These are phyloP conservation scores for Mallotus villosus DNA, from an alignment of 2,797 vertebrate genomes.

Conservation along the genomic window DNA sequence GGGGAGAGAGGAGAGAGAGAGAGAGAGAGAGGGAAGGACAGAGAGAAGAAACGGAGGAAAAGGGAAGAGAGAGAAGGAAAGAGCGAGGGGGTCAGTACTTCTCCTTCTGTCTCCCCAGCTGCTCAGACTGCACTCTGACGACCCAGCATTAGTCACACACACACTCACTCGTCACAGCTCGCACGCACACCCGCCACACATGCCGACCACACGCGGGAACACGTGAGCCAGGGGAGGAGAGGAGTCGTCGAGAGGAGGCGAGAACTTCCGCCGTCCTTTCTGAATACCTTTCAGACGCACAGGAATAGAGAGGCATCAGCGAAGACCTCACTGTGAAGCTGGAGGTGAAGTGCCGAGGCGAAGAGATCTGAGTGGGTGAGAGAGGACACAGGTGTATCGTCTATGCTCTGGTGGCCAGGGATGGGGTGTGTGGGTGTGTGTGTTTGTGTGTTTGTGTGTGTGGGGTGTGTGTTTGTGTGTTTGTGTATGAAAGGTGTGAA, in stretches of 20 bases:
- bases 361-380: not conserved
- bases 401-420: not conserved
- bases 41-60: not conserved
- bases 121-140: slow-evolving; percentile 17
- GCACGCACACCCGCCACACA: not conserved
- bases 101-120: slow-evolving; percentile 35
- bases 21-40: not conserved
- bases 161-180: not conserved
- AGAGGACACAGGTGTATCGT: not conserved
- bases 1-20: not conserved
- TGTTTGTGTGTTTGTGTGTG: too few species aligned
- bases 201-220: not conserved
- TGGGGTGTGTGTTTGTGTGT: not conserved
- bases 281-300: too few species aligned
- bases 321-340: too few species aligned
- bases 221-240: not conserved
- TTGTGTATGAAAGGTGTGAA: not conserved
- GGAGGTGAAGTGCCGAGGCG: not conserved
- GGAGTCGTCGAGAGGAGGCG: too few species aligned
- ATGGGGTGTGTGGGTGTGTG: not conserved
- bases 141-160: not conserved
- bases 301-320: too few species aligned
- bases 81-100: slow-evolving; percentile 35
- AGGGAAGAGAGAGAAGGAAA: too few species aligned
- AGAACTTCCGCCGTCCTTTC: too few species aligned